Conservation (phyloP, 1,140 invertebrate genomes). For the Cryptotermes secundus region DNA sequence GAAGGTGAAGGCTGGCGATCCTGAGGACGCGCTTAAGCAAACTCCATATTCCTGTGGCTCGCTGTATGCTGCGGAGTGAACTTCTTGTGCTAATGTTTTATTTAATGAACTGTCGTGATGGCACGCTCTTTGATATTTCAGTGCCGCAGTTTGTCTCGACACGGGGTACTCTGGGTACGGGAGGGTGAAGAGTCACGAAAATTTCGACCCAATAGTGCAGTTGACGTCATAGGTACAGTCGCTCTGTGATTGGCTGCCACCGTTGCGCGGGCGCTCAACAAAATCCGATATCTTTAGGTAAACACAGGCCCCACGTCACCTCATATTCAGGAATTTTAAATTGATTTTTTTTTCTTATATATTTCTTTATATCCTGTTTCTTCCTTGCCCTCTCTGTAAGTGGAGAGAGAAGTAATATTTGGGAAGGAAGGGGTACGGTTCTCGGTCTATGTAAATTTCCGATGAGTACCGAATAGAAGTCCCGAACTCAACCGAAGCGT, state of each 20-base stretch:
- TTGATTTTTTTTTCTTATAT: no score
- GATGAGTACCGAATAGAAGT: not conserved
- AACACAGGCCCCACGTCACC: not conserved
- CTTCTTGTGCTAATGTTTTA: no score
- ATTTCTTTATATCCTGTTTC: not conserved
- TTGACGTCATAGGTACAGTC: not conserved
- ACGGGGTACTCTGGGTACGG: not conserved
- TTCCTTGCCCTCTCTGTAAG: not conserved
- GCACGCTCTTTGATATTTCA: not conserved
- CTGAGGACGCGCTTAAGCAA: no score
- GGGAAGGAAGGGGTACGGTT: not conserved
- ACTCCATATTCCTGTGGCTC: no score
- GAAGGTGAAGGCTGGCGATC: no score
- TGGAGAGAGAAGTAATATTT: not conserved
- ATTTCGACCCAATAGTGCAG: not conserved
- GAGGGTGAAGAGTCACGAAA: not conserved
- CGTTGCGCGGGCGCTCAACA: not conserved
- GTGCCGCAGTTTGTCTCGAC: not conserved
- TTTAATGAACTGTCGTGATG: not conserved
- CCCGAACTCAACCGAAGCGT: not conserved
- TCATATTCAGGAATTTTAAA: not conserved
- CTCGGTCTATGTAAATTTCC: not conserved
- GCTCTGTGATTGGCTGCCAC: not conserved
- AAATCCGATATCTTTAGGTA: not conserved
- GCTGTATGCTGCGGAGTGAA: no score